Base-by-base conservation (phyloP, 1,140 invertebrate species). In the Drosophila lini region DNA sequence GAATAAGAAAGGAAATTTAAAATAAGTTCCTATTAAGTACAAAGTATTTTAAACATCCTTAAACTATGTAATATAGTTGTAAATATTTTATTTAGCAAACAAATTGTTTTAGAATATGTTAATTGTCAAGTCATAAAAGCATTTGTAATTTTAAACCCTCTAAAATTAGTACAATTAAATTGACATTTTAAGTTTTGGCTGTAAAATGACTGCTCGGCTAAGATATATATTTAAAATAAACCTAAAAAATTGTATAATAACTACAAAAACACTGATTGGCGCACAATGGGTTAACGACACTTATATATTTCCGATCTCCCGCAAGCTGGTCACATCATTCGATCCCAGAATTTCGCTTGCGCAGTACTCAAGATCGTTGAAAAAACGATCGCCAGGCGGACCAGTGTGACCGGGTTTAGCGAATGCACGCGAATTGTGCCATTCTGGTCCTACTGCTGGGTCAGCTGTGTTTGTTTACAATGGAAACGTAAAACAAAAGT, bases 401-500 rank as follows among this genome's bases (percentile, higher is more conserved):
- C 16, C 7, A 36, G 34, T 55, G 52, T 55, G 52, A 10, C 52
- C 52, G 15, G 13, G 19, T 10, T 15, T 55, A 0, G 34, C 7
- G 0, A 36, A 53, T 5, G 13, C 8, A 38, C 19, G 52, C 52
- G 34, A 55, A 25, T 38, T 55, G 9, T n/a, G 34, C 13, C 9
- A 55, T 53, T 22, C 22, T 19, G 50, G 50, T 55, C 50, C 19
- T 36, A 36, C 50, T 53, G 34, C 13, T 55, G 16, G 34, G 52
- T 55, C 52, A 55, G 52, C 52, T 55, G 52, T 8, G 52, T 55
- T 55, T 55, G 52, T 55, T 55, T 55, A 55, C 52, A 55, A 55
- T 55, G 52, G 52, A 55, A 55, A 55, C 52, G 52, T 55, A 55
- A 55, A 55, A 55, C 52, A 55, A 55, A 55, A 55, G 52, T 55